phyloP scores from a whole-genome alignment of 30 jellyfish, hydroid and myxozoan species.

The Hydra vulgaris region DNA sequence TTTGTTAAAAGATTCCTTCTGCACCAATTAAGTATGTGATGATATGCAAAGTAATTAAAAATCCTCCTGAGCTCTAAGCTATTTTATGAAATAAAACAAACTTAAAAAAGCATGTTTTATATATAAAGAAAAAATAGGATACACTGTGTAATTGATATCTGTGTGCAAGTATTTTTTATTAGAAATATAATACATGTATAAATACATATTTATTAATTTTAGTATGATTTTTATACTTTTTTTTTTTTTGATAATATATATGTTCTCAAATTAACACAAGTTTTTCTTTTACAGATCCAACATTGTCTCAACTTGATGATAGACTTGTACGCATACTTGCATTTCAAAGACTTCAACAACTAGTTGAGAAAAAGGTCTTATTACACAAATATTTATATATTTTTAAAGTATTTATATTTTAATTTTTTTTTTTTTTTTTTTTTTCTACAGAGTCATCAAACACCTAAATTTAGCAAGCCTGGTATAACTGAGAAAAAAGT shows the following conservation, averaged over 20 bases:
- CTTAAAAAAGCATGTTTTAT: too few relatives aligned
- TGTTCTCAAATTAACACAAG: not conserved
- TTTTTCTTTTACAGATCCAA: constrained; percentile 44
- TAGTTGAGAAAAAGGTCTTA: constrained; percentile 60
- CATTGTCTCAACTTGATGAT: constrained; percentile 80
- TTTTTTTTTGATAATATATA: not conserved
- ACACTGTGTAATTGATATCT: too few relatives aligned
- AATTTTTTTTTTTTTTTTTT: not conserved
- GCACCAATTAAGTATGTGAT: too few relatives aligned
- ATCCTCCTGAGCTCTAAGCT: too few relatives aligned
- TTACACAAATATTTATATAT: not conserved
- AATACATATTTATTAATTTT: too few relatives aligned
- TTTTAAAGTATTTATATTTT: not conserved
- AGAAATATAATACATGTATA: too few relatives aligned
- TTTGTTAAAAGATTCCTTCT: too few relatives aligned
- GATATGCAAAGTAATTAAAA: too few relatives aligned
- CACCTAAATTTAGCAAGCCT: constrained; percentile 24
- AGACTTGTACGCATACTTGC: constrained; percentile 91
- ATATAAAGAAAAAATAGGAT: too few relatives aligned
- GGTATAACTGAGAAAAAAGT: constrained; percentile 27
- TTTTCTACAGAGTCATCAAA: constrained; percentile 12
- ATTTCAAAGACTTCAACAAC: constrained; percentile 85
- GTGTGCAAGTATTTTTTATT: too few relatives aligned
- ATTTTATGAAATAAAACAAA: too few relatives aligned
- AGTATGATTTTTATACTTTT: too few relatives aligned